A percentile compares a stretch with the other conserved stretches of the same genome.
Evolutionary conservation across 2,888 invertebrate genomes (phyloP).

Genomic region (Unio delphinus): DNA sequence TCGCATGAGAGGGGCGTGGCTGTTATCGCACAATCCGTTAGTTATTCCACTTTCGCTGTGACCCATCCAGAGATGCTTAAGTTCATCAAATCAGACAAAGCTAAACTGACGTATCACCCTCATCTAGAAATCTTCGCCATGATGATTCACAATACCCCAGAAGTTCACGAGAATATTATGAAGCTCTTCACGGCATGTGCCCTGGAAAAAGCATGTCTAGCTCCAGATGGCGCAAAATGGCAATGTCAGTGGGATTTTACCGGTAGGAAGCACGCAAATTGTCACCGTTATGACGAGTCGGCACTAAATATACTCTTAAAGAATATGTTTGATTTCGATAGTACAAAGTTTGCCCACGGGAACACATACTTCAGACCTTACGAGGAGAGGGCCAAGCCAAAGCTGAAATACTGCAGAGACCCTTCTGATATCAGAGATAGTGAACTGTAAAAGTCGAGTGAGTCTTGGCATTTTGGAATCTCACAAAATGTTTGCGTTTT

Average conservation of each 20-base stretch:
- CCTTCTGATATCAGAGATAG: constrained; percentile 15
- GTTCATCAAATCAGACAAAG: constrained; percentile 60
- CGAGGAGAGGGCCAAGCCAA: constrained; percentile 30
- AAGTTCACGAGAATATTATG: constrained; percentile 55
- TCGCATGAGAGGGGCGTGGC: constrained; percentile 55
- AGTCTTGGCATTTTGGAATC: too few relatives aligned
- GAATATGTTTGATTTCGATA: constrained; percentile 64
- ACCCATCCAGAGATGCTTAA: constrained; percentile 65
- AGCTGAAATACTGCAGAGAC: constrained; percentile 31
- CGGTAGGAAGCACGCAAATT: constrained; percentile 50
- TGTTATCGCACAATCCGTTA: constrained; percentile 44
- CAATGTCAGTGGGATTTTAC: constrained; percentile 50
- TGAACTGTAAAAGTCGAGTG: constrained; percentile 10
- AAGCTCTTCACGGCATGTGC: constrained; percentile 67
- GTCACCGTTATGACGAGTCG: constrained; percentile 70
- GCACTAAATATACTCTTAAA: constrained; percentile 69
- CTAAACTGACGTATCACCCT: constrained; percentile 47
- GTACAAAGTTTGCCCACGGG: constrained; percentile 39
- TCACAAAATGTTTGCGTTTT: too few relatives aligned
- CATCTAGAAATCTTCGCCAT: constrained; percentile 58
- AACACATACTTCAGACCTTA: constrained; percentile 33
- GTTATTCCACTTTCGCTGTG: constrained; percentile 52
- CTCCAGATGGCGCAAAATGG: constrained; percentile 51
- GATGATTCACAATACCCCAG: constrained; percentile 64
- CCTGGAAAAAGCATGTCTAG: constrained; percentile 65